Base-by-base conservation (phyloP, 2,888 invertebrate genomes). In the Bellardia bayeri region DNA sequence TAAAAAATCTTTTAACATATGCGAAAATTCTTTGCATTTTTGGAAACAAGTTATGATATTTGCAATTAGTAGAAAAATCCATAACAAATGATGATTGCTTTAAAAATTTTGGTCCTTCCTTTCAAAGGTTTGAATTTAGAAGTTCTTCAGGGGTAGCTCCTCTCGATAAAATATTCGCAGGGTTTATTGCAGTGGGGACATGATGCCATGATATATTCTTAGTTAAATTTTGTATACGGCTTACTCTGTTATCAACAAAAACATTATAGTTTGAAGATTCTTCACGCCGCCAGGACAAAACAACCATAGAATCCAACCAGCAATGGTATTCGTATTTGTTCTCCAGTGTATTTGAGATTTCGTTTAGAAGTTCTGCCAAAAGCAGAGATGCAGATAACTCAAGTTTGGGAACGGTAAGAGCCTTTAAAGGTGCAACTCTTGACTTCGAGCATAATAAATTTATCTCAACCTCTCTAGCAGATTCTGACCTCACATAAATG, bases 361-460 rank as follows among this genome's bases (percentile, higher is more conserved):
- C 80, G 0, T 51, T 16, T 5, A 80, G 7, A 37, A 80, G 56
- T n/a, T 80, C 80, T n/a, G 69, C 68, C 3, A 81, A 63, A 13
- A 85, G 58, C 1, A 75, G 61, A 2, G 63, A 86, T 11, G 88
- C 87, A 9, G 85, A 88, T 0, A 89, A 49, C 16, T 89, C 87
- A 14, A 89, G 68, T 45, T 87, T 89, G 0, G 88, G 85, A 9
- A 88, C 72, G 5, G 88, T 86, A 1, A 87, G 33, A 16, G 30
- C 16, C 51, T 87, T 87, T 3, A 82, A n/a, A 2, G 80, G 84
- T 8, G 84, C 61, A 1, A 88, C 86, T 13, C 86, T 63, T 3
- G 88, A 86, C 40, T 88, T 88, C 3, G 82, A 82, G 11, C 78
- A 86, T 8, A 88, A 61, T 4, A 88, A 61, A n/a, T 13, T 86